Percentiles rank a stretch among this genome's conserved stretches.
These are phyloP conservation scores for Microcebus lehilahytsara DNA, from an alignment of 2,113 vertebrate species.

Conservation along the genomic window DNA sequence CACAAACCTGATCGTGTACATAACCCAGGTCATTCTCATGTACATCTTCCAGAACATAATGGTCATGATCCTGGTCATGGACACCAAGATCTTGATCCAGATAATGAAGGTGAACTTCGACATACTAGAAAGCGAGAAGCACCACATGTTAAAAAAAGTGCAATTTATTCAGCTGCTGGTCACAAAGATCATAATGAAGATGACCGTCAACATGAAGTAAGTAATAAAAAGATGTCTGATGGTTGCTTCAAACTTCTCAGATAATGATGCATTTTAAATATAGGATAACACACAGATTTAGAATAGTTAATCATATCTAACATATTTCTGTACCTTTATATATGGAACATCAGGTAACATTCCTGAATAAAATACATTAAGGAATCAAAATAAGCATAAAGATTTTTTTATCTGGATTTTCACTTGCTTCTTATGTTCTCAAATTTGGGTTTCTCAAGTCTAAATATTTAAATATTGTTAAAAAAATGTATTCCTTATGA, in stretches of 20 bases:
- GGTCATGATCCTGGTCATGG: slow-evolving; percentile 71
- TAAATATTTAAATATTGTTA: background rate
- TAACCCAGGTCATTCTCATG: slow-evolving; percentile 60
- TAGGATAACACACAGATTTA: background rate
- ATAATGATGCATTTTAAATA: background rate
- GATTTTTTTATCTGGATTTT: slow-evolving; percentile 3
- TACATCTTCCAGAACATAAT: slow-evolving; percentile 68
- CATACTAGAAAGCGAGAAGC: slow-evolving; percentile 84
- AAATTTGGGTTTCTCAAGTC: background rate
- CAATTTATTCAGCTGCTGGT: slow-evolving; percentile 36
- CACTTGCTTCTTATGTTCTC: background rate
- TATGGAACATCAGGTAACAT: background rate
- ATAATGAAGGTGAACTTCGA: slow-evolving; percentile 71
- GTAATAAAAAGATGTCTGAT: background rate
- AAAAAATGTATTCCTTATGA: background rate
- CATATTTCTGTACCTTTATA: background rate
- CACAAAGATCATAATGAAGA: slow-evolving; percentile 80
- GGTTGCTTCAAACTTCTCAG: background rate
- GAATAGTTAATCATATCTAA: background rate
- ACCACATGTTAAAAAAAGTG: slow-evolving; percentile 80
- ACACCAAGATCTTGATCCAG: slow-evolving; percentile 73
- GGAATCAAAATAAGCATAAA: background rate
- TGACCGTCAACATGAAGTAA: slow-evolving; percentile 81
- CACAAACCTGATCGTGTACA: slow-evolving; percentile 79
- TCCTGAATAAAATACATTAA: background rate